These are phyloP conservation scores for Hyles lineata DNA, from an alignment of 2,888 invertebrate species.

Conservation along the genomic window DNA sequence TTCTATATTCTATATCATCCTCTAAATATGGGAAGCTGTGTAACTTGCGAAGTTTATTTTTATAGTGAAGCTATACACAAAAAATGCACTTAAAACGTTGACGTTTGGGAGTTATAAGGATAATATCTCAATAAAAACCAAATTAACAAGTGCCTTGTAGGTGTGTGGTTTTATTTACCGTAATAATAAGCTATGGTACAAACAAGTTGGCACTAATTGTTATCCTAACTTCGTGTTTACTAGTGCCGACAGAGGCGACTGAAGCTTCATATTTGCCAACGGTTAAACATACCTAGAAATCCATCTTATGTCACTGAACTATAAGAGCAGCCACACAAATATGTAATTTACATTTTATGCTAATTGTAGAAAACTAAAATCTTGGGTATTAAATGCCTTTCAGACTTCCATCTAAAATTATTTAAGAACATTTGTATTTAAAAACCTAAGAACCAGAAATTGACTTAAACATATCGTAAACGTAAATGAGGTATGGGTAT, in stretches of 20 bases:
- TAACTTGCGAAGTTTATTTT: not conserved
- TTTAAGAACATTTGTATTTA: not conserved
- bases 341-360: no score
- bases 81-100: no score
- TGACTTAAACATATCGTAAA: not conserved
- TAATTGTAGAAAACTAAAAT: no score
- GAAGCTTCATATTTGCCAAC: not conserved
- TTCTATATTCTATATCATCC: no score
- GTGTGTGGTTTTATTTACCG: not conserved
- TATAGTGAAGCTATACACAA: not conserved
- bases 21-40: no score
- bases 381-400: no score
- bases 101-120: not conserved
- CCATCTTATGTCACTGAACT: no score
- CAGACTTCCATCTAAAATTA: no score
- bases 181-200: not conserved
- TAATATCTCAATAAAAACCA: not conserved
- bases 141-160: not conserved
- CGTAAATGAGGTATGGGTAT: not conserved
- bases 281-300: no score
- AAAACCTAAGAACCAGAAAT: not conserved
- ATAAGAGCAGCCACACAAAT: no score
- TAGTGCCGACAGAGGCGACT: not conserved
- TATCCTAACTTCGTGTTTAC: not conserved
- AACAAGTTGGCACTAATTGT: not conserved